phyloP scores from a whole-genome alignment of 2,113 vertebrate genomes.

The Hystrix brachyura region DNA sequence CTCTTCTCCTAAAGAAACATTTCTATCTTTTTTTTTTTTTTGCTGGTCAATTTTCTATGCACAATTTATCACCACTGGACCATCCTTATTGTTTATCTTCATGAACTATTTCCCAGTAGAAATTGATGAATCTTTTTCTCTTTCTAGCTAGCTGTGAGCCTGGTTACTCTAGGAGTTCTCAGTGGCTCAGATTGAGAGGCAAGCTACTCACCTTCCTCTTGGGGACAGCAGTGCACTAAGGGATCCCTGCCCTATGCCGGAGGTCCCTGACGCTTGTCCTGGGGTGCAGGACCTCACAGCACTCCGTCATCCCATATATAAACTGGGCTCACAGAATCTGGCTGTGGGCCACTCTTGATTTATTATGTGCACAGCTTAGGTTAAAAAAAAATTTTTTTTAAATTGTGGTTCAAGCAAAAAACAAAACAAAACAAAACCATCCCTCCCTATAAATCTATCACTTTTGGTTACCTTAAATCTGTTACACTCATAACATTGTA shows the following conservation, averaged over 20 bases:
- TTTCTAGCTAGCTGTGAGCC: slow-evolving; percentile 23
- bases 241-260: background rate
- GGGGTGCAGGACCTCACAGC: background rate
- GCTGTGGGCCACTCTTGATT: slow-evolving; percentile 6
- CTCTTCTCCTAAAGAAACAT: background rate
- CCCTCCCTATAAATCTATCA: slow-evolving; percentile 27
- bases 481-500: slow-evolving; percentile 1
- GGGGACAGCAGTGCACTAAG: background rate
- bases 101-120: slow-evolving; percentile 62
- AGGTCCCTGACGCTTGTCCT: background rate
- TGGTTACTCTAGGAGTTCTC: background rate
- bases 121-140: background rate
- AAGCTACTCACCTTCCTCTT: background rate
- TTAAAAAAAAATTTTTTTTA: slow-evolving; percentile 48
- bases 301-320: background rate
- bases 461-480: slow-evolving; percentile 55
- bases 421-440: background rate
- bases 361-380: background rate
- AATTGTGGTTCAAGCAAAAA: slow-evolving; percentile 33
- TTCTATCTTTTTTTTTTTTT: background rate
- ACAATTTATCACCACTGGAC: slow-evolving; percentile 57
- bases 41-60: slow-evolving; percentile 52
- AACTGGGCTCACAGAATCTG: background rate
- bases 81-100: slow-evolving; percentile 58
- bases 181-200: background rate